These are phyloP conservation scores for Poeciliopsis gracilis DNA, from an alignment of 2,797 vertebrate species.

Conservation along the genomic window DNA sequence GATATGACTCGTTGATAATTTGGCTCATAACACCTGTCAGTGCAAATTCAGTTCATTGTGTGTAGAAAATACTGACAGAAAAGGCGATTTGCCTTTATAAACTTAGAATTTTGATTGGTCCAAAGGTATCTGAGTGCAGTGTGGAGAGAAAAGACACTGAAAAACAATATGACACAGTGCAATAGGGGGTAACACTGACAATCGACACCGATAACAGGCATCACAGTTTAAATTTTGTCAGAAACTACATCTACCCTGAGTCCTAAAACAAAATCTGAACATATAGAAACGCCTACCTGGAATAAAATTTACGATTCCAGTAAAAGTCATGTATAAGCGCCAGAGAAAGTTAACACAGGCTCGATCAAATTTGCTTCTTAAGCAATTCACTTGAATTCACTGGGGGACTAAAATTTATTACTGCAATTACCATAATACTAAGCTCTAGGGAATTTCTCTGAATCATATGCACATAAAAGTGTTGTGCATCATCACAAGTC, in stretches of 20 bases:
- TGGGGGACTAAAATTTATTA: not conserved
- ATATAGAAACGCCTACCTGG: not conserved
- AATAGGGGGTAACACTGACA: not conserved
- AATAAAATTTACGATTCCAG: not conserved
- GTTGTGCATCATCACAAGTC: conserved; percentile 3
- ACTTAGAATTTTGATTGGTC: not conserved
- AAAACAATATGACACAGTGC: not conserved
- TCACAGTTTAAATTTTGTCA: not conserved
- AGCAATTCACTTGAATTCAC: not conserved
- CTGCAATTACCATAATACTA: not conserved
- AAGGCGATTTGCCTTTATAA: not conserved
- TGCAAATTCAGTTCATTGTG: no score
- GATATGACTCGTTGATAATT: not conserved
- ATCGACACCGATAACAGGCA: not conserved
- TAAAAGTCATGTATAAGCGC: not conserved
- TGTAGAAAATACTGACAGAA: not conserved
- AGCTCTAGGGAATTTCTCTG: not conserved
- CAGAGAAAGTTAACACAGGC: not conserved
- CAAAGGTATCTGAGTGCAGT: not conserved
- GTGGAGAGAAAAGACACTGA: not conserved
- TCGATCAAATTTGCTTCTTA: not conserved
- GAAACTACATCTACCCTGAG: not conserved
- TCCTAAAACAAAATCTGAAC: not conserved
- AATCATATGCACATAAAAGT: not conserved
- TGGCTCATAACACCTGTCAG: no score